phyloP scores from a whole-genome alignment of 2,797 vertebrate species.

The Phrynocephalus guinanensis region DNA sequence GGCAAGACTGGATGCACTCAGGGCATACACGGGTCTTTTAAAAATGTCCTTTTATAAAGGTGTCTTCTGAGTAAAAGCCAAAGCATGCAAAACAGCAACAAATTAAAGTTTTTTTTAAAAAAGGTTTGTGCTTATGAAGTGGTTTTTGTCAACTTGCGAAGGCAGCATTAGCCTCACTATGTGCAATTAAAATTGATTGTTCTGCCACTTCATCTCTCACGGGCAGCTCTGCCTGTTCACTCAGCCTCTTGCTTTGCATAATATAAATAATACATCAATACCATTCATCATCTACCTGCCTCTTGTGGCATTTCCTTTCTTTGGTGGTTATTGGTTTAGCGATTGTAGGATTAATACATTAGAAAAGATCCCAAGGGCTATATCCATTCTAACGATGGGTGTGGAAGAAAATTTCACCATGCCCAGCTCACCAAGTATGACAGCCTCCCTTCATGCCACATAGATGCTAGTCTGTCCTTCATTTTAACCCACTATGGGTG shows the following conservation, averaged over 20 bases:
- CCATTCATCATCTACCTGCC: slow-evolving; percentile 6
- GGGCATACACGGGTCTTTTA: background rate
- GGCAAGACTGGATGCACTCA: background rate
- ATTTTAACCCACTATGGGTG: background rate
- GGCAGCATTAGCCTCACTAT: slow-evolving; percentile 35
- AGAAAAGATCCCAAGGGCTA: background rate
- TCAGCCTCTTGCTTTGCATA: slow-evolving; percentile 42
- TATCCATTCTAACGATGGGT: background rate
- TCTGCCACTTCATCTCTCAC: slow-evolving; percentile 47
- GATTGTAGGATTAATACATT: background rate
- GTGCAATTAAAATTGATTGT: slow-evolving; percentile 46
- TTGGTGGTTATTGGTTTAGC: background rate
- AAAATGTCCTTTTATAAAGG: slow-evolving; percentile 15
- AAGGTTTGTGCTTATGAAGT: slow-evolving; percentile 39
- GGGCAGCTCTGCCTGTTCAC: slow-evolving; percentile 6
- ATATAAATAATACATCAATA: slow-evolving; percentile 41
- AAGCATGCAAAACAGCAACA: slow-evolving; percentile 12
- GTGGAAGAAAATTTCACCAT: background rate
- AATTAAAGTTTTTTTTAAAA: background rate
- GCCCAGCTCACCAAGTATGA: background rate
- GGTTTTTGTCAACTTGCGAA: slow-evolving; percentile 31
- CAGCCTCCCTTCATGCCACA: background rate
- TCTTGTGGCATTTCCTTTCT: slow-evolving; percentile 27
- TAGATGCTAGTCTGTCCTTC: background rate
- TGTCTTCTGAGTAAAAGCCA: slow-evolving; percentile 1